Evolutionary conservation across 2,113 vertebrate species (phyloP).

Genomic region (Bos javanicus): DNA sequence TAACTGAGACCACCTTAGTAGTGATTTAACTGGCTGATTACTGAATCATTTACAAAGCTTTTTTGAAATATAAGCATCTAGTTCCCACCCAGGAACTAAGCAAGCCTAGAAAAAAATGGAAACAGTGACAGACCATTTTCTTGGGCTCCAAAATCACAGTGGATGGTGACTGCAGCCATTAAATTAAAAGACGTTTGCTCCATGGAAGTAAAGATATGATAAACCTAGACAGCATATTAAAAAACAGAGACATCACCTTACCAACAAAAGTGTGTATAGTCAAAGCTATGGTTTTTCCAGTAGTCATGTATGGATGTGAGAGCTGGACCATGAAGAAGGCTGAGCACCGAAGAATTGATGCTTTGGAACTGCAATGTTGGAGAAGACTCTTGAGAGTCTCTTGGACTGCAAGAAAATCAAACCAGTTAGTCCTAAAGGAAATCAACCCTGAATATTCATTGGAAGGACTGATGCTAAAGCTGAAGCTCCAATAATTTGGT

Average conservation of each 20-base stretch:
- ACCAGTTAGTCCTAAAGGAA: neutral
- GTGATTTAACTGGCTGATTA: neutral
- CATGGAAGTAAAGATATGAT: neutral
- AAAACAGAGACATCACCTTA: neutral
- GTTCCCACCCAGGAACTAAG: neutral
- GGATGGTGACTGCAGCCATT: neutral
- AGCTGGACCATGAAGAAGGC: neutral
- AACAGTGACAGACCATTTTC: neutral
- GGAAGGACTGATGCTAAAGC: neutral
- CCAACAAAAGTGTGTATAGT: neutral
- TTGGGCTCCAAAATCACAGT: neutral
- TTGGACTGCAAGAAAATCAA: neutral
- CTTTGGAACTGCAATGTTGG: neutral
- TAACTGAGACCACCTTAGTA: neutral
- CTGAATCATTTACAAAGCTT: constrained; percentile 2
- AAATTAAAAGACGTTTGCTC: neutral
- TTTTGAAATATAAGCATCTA: neutral
- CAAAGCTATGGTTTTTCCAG: neutral
- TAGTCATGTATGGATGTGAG: neutral
- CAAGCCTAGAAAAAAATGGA: neutral
- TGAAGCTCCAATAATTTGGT: neutral
- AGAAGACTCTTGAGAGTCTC: neutral
- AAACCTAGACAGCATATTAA: neutral
- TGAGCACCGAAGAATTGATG: neutral
- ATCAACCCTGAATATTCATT: neutral